Percentiles rank a stretch among this genome's conserved stretches.
Evolutionary conservation across 2,888 invertebrate genomes (phyloP).

Genomic region (Drosophila paracracens): DNA sequence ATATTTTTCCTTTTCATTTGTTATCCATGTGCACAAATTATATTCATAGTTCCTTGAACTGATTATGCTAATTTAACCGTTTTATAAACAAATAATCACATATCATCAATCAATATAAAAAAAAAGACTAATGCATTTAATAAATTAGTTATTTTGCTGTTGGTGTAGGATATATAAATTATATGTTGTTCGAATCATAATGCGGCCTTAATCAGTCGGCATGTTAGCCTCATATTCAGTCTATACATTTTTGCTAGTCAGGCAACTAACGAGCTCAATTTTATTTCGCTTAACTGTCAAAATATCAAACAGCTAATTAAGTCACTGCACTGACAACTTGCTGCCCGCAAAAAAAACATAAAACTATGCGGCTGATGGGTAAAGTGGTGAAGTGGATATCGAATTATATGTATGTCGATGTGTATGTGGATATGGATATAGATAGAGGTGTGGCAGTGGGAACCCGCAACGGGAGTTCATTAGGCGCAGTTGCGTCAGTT

Average conservation of each 20-base stretch:
- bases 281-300: conserved; percentile 51
- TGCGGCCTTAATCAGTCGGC: conserved; percentile 15
- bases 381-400: conserved; percentile 15
- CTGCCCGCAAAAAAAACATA: conserved; percentile 40
- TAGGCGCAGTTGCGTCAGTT: conserved; percentile 64
- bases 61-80: neutral
- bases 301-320: conserved; percentile 73
- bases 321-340: conserved; percentile 44
- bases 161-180: neutral
- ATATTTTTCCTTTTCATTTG: neutral
- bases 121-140: neutral
- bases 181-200: neutral
- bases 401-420: neutral
- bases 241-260: neutral
- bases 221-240: conserved; percentile 7
- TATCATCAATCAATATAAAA: neutral
- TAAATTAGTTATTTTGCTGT: neutral
- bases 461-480: conserved; percentile 69
- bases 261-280: conserved; percentile 68
- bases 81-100: neutral
- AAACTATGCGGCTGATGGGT: conserved; percentile 24
- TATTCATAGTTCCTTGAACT: neutral
- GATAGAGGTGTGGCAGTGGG: conserved; percentile 30
- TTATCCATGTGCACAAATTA: neutral
- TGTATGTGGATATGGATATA: conserved; percentile 12